Evolutionary conservation across 2,113 vertebrate species (phyloP).

Genomic region (Psammodynastes pulverulentus): DNA sequence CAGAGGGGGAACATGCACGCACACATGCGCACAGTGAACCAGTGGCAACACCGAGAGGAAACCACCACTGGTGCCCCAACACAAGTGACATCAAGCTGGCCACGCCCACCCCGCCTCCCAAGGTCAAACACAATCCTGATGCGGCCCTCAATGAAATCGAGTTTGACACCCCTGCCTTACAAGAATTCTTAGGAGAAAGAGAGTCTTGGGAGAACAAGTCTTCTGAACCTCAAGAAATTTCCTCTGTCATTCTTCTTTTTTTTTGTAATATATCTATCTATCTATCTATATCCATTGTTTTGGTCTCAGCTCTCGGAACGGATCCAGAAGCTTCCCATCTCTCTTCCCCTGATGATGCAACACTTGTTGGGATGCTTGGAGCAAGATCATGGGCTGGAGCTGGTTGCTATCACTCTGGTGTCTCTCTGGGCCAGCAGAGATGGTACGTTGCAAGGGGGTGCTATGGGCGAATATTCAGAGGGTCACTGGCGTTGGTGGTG

Average conservation of each 20-base stretch:
- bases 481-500: background rate
- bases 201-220: background rate
- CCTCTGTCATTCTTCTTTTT: background rate
- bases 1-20: too few species aligned
- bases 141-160: too few species aligned
- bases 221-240: background rate
- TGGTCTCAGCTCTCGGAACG: slow-evolving; percentile 59
- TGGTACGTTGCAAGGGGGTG: slow-evolving; percentile 56
- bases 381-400: slow-evolving; percentile 64
- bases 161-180: background rate
- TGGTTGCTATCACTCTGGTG: slow-evolving; percentile 69
- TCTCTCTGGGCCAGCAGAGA: slow-evolving; percentile 71
- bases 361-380: slow-evolving; percentile 73
- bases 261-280: too few species aligned
- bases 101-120: too few species aligned
- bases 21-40: too few species aligned
- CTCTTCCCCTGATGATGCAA: slow-evolving; percentile 73
- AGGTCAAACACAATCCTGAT: too few species aligned
- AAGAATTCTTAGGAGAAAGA: too few species aligned
- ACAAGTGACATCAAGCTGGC: too few species aligned
- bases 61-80: too few species aligned
- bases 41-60: too few species aligned
- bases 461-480: fast-evolving
- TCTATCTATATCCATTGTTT: too few species aligned
- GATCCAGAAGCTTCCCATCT: slow-evolving; percentile 73